These are phyloP conservation scores for Linnaemya vulpina DNA, from an alignment of 2,888 invertebrate genomes.

Conservation along the genomic window DNA sequence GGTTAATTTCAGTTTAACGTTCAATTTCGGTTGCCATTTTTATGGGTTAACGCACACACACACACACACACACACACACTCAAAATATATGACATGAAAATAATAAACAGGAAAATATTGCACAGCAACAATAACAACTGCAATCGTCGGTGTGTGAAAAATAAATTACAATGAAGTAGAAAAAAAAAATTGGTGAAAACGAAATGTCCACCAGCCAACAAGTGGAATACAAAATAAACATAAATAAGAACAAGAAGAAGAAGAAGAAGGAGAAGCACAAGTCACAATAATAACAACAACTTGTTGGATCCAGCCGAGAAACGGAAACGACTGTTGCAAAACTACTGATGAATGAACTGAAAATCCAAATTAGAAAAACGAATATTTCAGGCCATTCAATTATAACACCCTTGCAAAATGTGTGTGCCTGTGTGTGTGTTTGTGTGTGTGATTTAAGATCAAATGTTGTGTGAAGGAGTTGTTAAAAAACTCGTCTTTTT, in stretches of 20 bases:
- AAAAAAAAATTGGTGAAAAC: neutral
- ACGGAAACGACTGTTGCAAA: conserved; percentile 21
- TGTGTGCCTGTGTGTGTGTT: neutral
- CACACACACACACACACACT: conserved; percentile 21
- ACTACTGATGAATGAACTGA: conserved; percentile 43
- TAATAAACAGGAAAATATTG: neutral
- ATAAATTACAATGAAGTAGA: conserved; percentile 31
- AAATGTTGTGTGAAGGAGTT: neutral
- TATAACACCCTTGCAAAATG: conserved; percentile 42
- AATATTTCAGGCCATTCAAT: conserved; percentile 60
- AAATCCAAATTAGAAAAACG: conserved; percentile 39
- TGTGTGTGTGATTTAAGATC: conserved; percentile 7
- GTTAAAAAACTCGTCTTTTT: no score
- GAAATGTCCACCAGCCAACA: conserved; percentile 16
- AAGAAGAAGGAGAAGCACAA: neutral
- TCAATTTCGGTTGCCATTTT: conserved; percentile 38
- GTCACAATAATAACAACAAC: conserved; percentile 61
- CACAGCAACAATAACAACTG: conserved; percentile 23
- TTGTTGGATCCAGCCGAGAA: conserved; percentile 54
- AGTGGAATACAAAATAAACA: neutral
- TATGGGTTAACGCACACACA: conserved; percentile 43
- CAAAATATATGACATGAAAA: conserved; percentile 56
- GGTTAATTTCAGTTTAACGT: conserved; percentile 50
- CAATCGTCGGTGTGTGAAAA: conserved; percentile 17
- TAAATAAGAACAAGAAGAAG: conserved; percentile 1